Evolutionary conservation across 2,888 invertebrate species (phyloP).

Genomic region (Tolmerus cingulatus): DNA sequence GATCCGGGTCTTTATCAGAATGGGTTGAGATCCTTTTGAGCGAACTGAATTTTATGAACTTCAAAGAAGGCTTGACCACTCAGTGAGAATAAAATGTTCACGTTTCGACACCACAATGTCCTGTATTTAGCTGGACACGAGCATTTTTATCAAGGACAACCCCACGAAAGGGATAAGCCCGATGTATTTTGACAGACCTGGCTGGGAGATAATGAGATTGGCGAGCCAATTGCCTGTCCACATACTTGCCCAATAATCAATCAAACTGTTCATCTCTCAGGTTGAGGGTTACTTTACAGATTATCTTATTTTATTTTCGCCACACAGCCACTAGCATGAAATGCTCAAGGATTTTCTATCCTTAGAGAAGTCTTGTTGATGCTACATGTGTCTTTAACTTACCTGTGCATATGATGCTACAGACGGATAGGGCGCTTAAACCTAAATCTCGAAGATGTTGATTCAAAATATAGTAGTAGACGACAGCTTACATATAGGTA

Average conservation of each 20-base stretch:
- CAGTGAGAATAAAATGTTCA: neutral
- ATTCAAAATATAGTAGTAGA: too few relatives aligned
- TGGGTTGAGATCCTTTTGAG: neutral
- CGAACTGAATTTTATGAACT: neutral
- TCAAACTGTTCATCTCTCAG: constrained; percentile 55
- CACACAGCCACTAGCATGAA: neutral
- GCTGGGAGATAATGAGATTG: constrained; percentile 57
- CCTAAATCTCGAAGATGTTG: too few relatives aligned
- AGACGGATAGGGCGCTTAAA: too few relatives aligned
- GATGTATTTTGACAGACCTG: neutral
- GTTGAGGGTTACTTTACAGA: constrained; percentile 8
- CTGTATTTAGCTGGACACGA: neutral
- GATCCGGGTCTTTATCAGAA: constrained; percentile 10
- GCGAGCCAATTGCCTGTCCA: constrained; percentile 61
- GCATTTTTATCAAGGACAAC: neutral
- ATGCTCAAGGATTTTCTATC: neutral
- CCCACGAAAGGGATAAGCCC: neutral
- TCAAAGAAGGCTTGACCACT: constrained; percentile 25
- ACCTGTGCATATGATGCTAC: neutral
- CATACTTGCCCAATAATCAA: constrained; percentile 63
- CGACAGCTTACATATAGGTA: too few relatives aligned
- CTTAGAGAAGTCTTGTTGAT: neutral
- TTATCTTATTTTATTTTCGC: constrained; percentile 4
- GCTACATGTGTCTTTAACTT: neutral
- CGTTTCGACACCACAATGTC: neutral